Base-by-base conservation (phyloP, 1,140 invertebrate species). In the Leptopilina boulardi region DNA sequence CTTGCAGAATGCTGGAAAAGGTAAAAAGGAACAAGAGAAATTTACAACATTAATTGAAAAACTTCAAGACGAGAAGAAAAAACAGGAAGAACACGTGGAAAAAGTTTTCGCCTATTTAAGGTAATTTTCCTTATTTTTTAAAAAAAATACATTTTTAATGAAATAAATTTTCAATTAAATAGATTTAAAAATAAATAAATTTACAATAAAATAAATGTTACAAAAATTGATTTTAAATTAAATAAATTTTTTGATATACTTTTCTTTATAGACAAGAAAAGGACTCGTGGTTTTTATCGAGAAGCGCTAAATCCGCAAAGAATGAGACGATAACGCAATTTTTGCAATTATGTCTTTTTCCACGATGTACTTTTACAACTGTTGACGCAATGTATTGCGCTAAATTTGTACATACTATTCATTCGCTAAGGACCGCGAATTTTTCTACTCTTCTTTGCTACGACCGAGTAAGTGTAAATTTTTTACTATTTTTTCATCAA, bases 381-480 rank as follows among this genome's bases (percentile, higher is more conserved):
- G 94, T 96, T 34, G 99, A 99, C 92, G 97, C 99, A 23, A 93
- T 99, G 41, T 99, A 98, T 91, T 99, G 98, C 91, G 97, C 98
- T 0, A 97, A 99, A 92, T 99, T 99, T 91, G 96, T 99, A 66
- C 96, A 98, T 86, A 96, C 97, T 21, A 95, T 99, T 83, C 99
- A 99, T 91, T 95, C 94, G 82, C 92, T 99, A 59, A 98, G 98
- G 90, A 99, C 98, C 51, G 96, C 97, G 19, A 99, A 99, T 92
- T 99, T 99, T 91, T 98, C 98, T 13, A 99, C 99, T 0, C 92
- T 99, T 26, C 94, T 99, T 44, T 99, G 98, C 88, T 99, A 98
- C 88, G 98, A 99, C 92, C 93, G 98, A 92, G 97, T 99, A 91
- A 93, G 93, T 89, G 77, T 51, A 18, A 44, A 79, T 79, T 23